A percentile compares a stretch with the other conserved stretches of the same genome.
Evolutionary conservation across 2,888 invertebrate genomes (phyloP).

Genomic region (Xanthorhoe designata): DNA sequence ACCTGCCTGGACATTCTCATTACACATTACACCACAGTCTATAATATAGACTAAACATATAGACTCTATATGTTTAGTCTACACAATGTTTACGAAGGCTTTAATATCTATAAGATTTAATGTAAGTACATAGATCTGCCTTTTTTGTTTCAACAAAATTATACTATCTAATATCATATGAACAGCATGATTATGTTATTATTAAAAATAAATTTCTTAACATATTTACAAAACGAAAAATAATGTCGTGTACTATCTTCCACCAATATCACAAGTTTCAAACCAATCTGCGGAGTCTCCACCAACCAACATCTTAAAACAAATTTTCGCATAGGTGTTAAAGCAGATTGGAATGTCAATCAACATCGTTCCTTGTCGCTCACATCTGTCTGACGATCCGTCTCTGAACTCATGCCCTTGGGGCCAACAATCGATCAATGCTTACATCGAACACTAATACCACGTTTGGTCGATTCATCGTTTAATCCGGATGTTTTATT

Average conservation of each 20-base stretch:
- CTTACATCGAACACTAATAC: slow-evolving; percentile 25
- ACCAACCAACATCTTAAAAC: not conserved
- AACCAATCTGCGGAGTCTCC: not conserved
- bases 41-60: no score
- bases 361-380: slow-evolving; percentile 20
- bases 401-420: slow-evolving; percentile 53
- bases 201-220: no score
- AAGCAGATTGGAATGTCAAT: slow-evolving; percentile 9
- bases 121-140: no score
- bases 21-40: no score
- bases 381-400: slow-evolving; percentile 49
- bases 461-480: slow-evolving; percentile 28
- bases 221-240: not conserved
- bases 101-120: no score
- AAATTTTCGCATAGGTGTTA: not conserved
- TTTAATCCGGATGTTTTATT: slow-evolving; percentile 39
- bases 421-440: slow-evolving; percentile 42
- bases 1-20: not conserved
- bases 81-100: no score
- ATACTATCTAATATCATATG: no score
- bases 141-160: not conserved
- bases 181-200: no score
- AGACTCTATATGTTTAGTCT: no score
- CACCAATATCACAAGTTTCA: not conserved
- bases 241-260: not conserved